These are phyloP conservation scores for Vollenhovia emeryi DNA, from an alignment of 1,140 invertebrate species.

Conservation along the genomic window DNA sequence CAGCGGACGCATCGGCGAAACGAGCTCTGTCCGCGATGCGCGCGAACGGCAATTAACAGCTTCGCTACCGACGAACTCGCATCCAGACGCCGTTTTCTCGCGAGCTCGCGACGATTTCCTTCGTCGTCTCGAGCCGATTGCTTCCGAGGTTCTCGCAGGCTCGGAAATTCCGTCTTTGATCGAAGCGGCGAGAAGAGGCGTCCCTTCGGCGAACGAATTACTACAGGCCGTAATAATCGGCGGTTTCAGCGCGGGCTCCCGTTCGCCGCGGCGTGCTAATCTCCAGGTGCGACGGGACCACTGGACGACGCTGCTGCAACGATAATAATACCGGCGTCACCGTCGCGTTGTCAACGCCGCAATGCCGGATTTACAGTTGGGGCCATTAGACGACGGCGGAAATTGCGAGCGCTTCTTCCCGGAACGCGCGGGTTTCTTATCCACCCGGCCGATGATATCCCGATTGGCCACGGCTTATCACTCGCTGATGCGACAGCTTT, in stretches of 20 bases:
- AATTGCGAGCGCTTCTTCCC: slow-evolving; percentile 18
- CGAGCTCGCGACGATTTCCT: not conserved
- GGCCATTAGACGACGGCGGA: slow-evolving; percentile 24
- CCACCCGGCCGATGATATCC: slow-evolving; percentile 32
- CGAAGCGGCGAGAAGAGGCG: slow-evolving; percentile 1
- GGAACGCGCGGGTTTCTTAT: slow-evolving; percentile 42
- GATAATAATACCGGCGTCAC: slow-evolving; percentile 18
- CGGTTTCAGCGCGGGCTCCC: not conserved
- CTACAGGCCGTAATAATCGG: slow-evolving; percentile 26
- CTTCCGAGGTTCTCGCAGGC: not conserved
- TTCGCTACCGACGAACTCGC: not conserved
- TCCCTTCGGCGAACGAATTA: slow-evolving; percentile 35
- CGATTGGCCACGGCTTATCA: slow-evolving; percentile 47
- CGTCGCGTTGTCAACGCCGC: slow-evolving; percentile 16
- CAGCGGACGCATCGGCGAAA: not conserved
- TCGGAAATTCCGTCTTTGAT: not conserved
- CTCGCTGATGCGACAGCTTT: slow-evolving; percentile 26
- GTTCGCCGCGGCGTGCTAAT: not conserved
- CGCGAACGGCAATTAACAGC: not conserved
- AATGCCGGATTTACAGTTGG: slow-evolving; percentile 45
- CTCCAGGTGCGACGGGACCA: slow-evolving; percentile 27
- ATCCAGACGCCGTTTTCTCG: not conserved
- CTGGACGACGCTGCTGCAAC: slow-evolving; percentile 5
- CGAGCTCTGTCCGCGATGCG: not conserved
- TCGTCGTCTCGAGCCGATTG: not conserved